Evolutionary conservation across 2,113 vertebrate genomes (phyloP).

Genomic region (Halcyon senegalensis): DNA sequence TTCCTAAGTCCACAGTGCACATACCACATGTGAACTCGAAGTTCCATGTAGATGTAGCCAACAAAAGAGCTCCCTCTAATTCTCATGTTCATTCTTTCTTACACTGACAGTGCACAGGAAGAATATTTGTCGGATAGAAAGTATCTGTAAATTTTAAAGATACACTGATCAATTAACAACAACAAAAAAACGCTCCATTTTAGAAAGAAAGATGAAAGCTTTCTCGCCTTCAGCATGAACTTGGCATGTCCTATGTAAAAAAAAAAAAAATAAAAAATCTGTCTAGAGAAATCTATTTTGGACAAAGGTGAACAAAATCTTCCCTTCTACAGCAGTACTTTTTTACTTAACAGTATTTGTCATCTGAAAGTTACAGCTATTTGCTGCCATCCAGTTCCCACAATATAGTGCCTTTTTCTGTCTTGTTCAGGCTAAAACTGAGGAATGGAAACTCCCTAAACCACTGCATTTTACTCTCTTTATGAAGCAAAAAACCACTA

Average conservation of each 20-base stretch:
- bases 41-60: background rate
- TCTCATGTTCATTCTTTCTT: background rate
- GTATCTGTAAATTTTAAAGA: background rate
- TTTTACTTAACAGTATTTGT: background rate
- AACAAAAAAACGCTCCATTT: background rate
- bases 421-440: background rate
- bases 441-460: constrained; percentile 24
- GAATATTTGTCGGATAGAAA: background rate
- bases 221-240: background rate
- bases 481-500: background rate
- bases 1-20: background rate
- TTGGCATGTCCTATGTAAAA: background rate
- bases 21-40: background rate
- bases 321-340: background rate
- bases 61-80: background rate
- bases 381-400: background rate
- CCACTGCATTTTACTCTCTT: background rate
- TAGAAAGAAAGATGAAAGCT: background rate
- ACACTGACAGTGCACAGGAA: background rate
- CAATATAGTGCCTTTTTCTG: background rate
- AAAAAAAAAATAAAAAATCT: background rate
- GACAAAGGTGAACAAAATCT: background rate
- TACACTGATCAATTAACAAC: background rate
- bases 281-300: background rate
- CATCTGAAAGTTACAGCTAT: background rate